Conservation (phyloP, 2,113 vertebrate genomes). For the Trichomycterus rosablanca region DNA sequence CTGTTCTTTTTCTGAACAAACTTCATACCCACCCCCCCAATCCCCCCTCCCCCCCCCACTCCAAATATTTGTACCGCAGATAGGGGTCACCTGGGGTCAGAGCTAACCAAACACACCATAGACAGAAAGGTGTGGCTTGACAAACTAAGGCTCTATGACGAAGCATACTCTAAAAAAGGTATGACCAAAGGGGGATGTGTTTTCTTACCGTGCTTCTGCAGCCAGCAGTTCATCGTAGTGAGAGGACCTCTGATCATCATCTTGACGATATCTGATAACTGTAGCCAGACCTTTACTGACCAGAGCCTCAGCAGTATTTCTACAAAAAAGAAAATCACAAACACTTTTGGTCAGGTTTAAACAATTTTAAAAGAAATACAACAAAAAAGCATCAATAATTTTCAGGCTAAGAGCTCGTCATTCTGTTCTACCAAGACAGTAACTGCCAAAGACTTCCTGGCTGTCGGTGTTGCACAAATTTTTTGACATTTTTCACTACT, state of each 20-base stretch:
- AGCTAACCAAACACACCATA: too few species aligned
- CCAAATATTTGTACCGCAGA: too few species aligned
- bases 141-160: too few species aligned
- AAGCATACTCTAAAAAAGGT: too few species aligned
- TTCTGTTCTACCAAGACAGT: background rate
- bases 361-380: background rate
- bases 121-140: too few species aligned
- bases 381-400: background rate
- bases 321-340: slow-evolving; percentile 51
- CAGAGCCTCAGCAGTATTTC: slow-evolving; percentile 93
- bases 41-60: too few species aligned
- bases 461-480: background rate
- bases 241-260: slow-evolving; percentile 92
- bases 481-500: background rate
- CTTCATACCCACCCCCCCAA: too few species aligned
- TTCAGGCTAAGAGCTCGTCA: background rate
- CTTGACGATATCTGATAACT: slow-evolving; percentile 90
- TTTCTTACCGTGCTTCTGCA: slow-evolving; percentile 88
- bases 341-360: background rate
- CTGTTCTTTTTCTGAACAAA: too few species aligned
- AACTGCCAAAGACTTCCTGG: background rate
- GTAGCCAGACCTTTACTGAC: slow-evolving; percentile 95
- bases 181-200: too few species aligned
- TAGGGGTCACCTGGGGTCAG: too few species aligned
- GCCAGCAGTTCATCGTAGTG: slow-evolving; percentile 94